Evolutionary conservation across 2,888 invertebrate species (phyloP), one percentile per base, ranked within the genome.

Genomic region (Drosophila macrothrix): DNA sequence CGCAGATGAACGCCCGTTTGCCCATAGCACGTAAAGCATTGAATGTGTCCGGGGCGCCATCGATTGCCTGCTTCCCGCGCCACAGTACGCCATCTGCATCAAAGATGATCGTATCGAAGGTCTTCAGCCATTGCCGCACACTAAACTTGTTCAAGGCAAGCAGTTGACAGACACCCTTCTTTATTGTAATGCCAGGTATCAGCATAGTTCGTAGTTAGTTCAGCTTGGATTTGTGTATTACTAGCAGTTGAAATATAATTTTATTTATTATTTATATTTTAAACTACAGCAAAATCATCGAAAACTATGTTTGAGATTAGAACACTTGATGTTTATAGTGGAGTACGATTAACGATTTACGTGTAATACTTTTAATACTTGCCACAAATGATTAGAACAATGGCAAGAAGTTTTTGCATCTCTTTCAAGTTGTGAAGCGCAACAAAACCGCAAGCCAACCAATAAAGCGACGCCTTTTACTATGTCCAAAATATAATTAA

Each of bases 1-100:
- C 76, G 62, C 85, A 88, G 9, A 87, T 78, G 25, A 60, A 82
- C 0, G 78, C 76, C 3, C 66, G 60, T 22, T 87, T 87, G 0
- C 83, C 88, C 82, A 83, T 78, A 0, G 70, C 85, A 0, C 73
- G 70, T 4, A 87, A 33, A 0, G 88, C 82, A 43, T 87, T 87
- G 2, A 87, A 82, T 2, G 88, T 85, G 6, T 76, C 73, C 0
- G 88, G 53, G 1, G 75, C 56, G 0, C 83, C 88, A 4, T 64
- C 56, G 1, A 88, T 16, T 0, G 73, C 56, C 0, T 56, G 10
- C 0, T 68, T 31, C 0, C 58, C 39, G 0, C 14, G 60, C 86
- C 86, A 88, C 12, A 88, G 76, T 4, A 82, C 82, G 0, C 80
- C 82, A 28, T 82, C 78, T 1, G 80, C 82, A 71, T 78, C 82